Percentiles rank a stretch among this genome's conserved stretches.
phyloP scores from a whole-genome alignment of 2,888 invertebrate genomes.

The Fragum sueziense region DNA sequence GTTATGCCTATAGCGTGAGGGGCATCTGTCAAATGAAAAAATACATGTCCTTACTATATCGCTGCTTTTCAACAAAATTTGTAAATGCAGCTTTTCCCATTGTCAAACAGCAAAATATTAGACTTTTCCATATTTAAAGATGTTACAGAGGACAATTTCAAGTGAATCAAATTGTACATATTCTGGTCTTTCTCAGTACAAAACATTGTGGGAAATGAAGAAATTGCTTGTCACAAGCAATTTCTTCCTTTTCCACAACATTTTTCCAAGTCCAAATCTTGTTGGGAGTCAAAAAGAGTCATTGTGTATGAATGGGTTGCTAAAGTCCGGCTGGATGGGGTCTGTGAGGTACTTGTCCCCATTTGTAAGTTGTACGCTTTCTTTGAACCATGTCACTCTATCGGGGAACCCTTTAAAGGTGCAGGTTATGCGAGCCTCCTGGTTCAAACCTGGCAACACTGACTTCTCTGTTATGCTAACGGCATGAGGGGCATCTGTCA shows the following conservation, averaged over 20 bases:
- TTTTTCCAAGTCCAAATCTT: too few species aligned
- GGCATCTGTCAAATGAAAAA: too few species aligned
- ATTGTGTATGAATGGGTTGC: too few species aligned
- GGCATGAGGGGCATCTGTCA: conserved; percentile 54
- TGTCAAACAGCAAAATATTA: too few species aligned
- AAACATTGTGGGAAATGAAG: background rate
- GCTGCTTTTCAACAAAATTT: too few species aligned
- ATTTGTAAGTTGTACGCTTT: conserved; percentile 19
- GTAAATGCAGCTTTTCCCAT: too few species aligned
- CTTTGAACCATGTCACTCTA: conserved; percentile 51
- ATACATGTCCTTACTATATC: too few species aligned
- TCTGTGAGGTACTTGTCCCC: conserved; percentile 15
- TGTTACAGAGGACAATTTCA: too few species aligned
- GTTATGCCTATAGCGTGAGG: conserved; percentile 39
- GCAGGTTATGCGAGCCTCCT: conserved; percentile 45
- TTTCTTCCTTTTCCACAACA: background rate
- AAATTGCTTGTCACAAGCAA: background rate
- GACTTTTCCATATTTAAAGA: too few species aligned
- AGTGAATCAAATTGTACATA: too few species aligned
- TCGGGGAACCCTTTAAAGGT: conserved; percentile 52
- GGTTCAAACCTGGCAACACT: conserved; percentile 37
- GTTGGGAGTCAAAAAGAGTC: background rate
- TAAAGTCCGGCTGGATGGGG: conserved; percentile 3
- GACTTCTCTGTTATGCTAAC: conserved; percentile 32
- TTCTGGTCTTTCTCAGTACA: background rate